phyloP scores from a whole-genome alignment of 2,888 invertebrate species.

The Acronicta aceris region DNA sequence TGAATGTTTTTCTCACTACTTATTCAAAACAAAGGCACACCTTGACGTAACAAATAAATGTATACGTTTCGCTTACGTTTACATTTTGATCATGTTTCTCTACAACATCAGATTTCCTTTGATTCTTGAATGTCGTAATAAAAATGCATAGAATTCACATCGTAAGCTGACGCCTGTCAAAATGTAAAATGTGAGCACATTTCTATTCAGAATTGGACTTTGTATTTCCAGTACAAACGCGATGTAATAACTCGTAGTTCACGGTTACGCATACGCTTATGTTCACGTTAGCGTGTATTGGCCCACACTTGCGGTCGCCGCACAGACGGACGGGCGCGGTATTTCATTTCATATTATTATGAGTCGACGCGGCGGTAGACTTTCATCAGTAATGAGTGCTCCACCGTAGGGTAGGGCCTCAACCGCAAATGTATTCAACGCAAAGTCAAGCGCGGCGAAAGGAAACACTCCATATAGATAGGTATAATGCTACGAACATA shows the following conservation, averaged over 20 bases:
- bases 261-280: constrained; percentile 74
- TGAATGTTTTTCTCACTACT: constrained; percentile 20
- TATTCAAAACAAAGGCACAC: constrained; percentile 2
- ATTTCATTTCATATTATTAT: constrained; percentile 83
- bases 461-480: constrained; percentile 41
- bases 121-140: constrained; percentile 18
- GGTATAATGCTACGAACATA: constrained; percentile 35
- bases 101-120: constrained; percentile 2
- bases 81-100: constrained; percentile 16
- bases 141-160: constrained; percentile 32
- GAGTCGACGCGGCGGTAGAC: constrained; percentile 73
- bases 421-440: constrained; percentile 73
- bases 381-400: constrained; percentile 81
- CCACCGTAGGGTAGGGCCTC: constrained; percentile 63
- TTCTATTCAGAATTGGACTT: constrained; percentile 49
- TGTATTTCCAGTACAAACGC: constrained; percentile 46
- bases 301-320: constrained; percentile 73
- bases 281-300: constrained; percentile 67
- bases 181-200: constrained; percentile 46
- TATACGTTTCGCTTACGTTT: constrained; percentile 6
- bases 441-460: constrained; percentile 63
- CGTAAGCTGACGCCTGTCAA: constrained; percentile 31
- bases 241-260: constrained; percentile 73
- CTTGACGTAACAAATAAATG: constrained; percentile 10
- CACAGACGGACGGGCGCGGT: constrained; percentile 73